Evolutionary conservation across 2,888 invertebrate species (phyloP), one percentile per base, ranked within the genome.

Genomic region (Acanthococcus lagerstroemiae): DNA sequence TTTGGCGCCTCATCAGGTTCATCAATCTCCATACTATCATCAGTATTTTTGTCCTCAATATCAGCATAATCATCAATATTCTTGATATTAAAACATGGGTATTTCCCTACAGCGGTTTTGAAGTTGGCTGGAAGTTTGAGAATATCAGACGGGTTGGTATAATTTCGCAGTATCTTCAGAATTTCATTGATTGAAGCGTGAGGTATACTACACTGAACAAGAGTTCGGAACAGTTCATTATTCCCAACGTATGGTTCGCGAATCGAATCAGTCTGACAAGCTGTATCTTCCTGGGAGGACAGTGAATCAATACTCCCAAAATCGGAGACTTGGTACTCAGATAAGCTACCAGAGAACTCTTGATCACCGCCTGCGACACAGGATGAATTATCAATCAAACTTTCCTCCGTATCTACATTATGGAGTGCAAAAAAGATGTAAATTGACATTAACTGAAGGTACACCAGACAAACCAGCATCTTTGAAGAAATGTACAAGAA

Each of bases 121-220:
- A 22, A 30, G 30, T 56, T 30, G 15, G 27, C n/a, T 25, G 55
- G 55, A 15, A 37, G 37, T 9, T 37, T 9, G 15, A 37, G 37
- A 55, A 55, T 24, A 55, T 55, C 26, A 5, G 26, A 15, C 9
- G 55, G 26, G 30, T 56, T 25, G 21, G 37, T 56, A 27, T 56
- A 30, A 17, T 27, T 56, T 26, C 21, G n/a, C 30, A 56, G 26
- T 27, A 56, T 15, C 30, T 56, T 56, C 30, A 56, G 30, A 26
- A 56, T 30, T 56, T 56, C 21, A 56, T 56, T 30, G n/a, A 56
- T 56, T 22, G 56, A 30, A 19, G 56, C 30, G 21, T 27, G 26
- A 56, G 56, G 56, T 17, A 56, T 30, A 27, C 22, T 27, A 19
- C 56, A 56, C 56, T 56, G 26, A 56, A 56, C 25, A n/a, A 37